A percentile compares a stretch with the other conserved stretches of the same genome.
Conservation (phyloP, 2,888 invertebrate species). For the Xestia sexstrigata region DNA sequence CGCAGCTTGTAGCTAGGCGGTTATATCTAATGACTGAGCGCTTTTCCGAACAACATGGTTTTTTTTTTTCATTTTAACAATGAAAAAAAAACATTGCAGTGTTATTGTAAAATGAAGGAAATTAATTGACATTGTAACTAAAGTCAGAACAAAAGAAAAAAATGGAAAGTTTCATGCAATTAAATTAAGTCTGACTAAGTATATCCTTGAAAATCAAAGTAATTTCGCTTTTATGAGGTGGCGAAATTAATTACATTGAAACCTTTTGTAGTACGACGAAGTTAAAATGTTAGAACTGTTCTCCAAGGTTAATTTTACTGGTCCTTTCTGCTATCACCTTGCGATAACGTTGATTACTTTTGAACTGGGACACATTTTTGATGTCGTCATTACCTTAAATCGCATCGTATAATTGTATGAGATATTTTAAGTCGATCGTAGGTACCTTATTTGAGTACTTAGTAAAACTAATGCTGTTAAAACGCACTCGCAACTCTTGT, state of each 20-base stretch:
- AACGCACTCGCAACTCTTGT: neutral
- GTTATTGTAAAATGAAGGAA: neutral
- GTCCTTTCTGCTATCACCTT: neutral
- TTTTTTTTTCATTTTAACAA: too few species aligned
- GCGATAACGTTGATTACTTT: conserved; percentile 9
- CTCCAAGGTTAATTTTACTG: neutral
- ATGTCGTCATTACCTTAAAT: neutral
- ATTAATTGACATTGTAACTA: conserved; percentile 1
- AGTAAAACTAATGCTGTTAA: neutral
- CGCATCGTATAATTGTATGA: neutral
- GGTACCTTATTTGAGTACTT: neutral
- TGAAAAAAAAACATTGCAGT: neutral
- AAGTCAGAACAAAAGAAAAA: neutral
- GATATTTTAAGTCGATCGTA: neutral
- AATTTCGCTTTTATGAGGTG: too few species aligned
- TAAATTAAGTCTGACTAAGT: neutral
- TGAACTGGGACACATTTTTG: conserved; percentile 2
- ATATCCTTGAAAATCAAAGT: neutral
- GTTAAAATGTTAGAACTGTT: neutral
- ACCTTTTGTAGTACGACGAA: neutral
- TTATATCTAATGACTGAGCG: neutral
- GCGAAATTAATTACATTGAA: conserved; percentile 3
- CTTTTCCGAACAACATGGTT: neutral
- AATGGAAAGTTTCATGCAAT: neutral
- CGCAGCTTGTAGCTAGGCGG: neutral